These are phyloP conservation scores for Bergia sp. DNA, from an alignment of 92 coral and sea anemone species.

Conservation along the genomic window DNA sequence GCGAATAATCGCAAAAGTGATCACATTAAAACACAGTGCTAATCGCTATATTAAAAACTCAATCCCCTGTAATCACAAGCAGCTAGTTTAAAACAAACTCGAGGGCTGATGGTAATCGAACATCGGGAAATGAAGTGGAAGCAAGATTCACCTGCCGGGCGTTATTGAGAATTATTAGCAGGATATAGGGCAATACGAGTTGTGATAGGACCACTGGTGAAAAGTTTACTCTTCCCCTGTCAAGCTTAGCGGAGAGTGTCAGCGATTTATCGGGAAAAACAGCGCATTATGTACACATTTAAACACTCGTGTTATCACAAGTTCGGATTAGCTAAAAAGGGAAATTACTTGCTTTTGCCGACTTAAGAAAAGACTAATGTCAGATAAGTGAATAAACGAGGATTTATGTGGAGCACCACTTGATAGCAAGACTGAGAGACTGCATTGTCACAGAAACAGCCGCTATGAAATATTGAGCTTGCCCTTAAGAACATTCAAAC, in stretches of 20 bases:
- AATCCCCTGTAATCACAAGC: constrained; percentile 19
- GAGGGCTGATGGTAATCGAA: constrained; percentile 17
- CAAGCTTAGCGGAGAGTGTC: not conserved
- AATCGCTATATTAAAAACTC: constrained; percentile 57
- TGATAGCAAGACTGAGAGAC: not conserved
- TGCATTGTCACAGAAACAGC: not conserved
- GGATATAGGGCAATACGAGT: constrained; percentile 26
- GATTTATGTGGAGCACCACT: constrained; percentile 5
- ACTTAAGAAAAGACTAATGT: not conserved
- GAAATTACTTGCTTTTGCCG: constrained; percentile 25
- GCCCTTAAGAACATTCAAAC: not conserved
- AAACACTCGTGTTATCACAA: constrained; percentile 18
- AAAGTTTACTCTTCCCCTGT: constrained; percentile 20
- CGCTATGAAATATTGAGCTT: constrained; percentile 4
- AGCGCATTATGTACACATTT: constrained; percentile 22
- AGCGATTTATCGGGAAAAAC: constrained; percentile 6
- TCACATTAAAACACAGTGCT: constrained; percentile 57
- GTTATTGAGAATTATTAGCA: constrained; percentile 41
- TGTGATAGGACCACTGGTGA: constrained; percentile 33
- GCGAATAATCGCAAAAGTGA: constrained; percentile 52
- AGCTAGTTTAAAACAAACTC: constrained; percentile 37
- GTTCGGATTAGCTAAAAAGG: constrained; percentile 2
- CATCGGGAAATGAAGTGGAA: constrained; percentile 26
- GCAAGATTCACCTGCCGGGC: constrained; percentile 37
- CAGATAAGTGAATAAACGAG: not conserved